Base-by-base conservation (phyloP, 2,113 vertebrate genomes). In the Campylomormyrus numenius region DNA sequence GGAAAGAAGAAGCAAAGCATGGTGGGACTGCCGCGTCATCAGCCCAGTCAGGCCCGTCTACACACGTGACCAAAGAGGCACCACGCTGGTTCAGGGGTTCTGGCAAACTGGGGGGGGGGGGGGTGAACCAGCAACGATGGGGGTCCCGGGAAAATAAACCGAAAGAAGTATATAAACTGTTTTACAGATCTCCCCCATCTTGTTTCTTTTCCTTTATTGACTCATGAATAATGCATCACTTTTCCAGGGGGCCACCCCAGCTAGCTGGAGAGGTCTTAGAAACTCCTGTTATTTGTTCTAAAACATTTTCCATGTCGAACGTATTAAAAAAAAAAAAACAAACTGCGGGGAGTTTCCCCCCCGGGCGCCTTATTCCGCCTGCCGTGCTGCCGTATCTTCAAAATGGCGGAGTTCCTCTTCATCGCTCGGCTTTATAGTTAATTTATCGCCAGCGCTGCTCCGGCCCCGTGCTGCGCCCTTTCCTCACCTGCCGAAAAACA, bases 211-310 rank as follows among this genome's bases (percentile, higher is more conserved):
- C 97, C 96, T 96, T 97, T 95, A 95, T 95, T 95, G 96, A 94
- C 91, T 96, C 96, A 98, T 99, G 97, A 97, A 98, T 99, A 97
- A 98, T 98, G 97, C 96, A 99, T 96, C 91, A 90, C 48, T 91
- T 92, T 93, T 95, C 94, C 94, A 96, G 94, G 95, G 93, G 95
- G 94, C 95, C 95, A 96, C 94, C 95, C 93, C 7, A 17, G 50
- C 96, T 95, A 56, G 49, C 96, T 95, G 93, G 96, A 95, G 96
- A 96, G 96, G 97, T 97, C 96, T 97, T 97, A 98, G 96, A 96
- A 97, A 96, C 95, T 97, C 95, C 96, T 96, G 97, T 98, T 98
- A 97, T 98, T 97, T 97, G 96, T 97, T 97, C 95, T 97, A 98
- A 98, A 98, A 97, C 96, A 97, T 97, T 98, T 97, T 97, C 95